Conservation (phyloP, 1,140 invertebrate species). For the Drosophila quadrilineata region DNA sequence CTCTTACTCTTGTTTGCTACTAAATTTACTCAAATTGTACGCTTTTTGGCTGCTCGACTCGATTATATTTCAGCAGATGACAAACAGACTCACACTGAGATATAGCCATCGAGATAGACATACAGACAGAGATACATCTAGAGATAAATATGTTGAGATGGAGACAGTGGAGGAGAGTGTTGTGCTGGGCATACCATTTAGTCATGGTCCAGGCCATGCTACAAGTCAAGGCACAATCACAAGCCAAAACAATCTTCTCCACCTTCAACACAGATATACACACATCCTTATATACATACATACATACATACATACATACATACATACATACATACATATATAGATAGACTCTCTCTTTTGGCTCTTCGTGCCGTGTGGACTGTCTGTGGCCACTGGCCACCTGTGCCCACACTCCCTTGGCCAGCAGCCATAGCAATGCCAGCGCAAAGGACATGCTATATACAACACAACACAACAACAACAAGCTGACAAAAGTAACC, state of each 20-base stretch:
- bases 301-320: too few species aligned
- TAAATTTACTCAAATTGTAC: constrained; percentile 41
- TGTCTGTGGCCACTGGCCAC: constrained; percentile 18
- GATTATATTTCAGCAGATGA: constrained; percentile 77
- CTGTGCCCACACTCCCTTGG: constrained; percentile 14
- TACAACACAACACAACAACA: constrained; percentile 54
- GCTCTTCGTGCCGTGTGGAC: too few species aligned
- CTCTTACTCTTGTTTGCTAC: constrained; percentile 12
- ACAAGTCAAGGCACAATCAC: constrained; percentile 43
- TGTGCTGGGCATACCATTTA: constrained; percentile 24
- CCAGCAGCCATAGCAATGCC: constrained; percentile 73
- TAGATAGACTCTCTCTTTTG: too few species aligned
- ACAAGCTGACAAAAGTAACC: constrained; percentile 65
- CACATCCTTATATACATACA: too few species aligned
- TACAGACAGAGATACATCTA: constrained; percentile 2
- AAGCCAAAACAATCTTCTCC: constrained; percentile 43
- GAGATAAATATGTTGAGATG: too few species aligned
- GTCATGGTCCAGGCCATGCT: constrained; percentile 2
- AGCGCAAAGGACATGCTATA: constrained; percentile 77
- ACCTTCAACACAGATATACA: too few species aligned
- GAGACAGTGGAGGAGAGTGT: too few species aligned
- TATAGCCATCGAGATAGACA: neutral
- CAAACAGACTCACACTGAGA: constrained; percentile 50
- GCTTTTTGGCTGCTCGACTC: constrained; percentile 52
- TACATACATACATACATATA: too few species aligned